Base-by-base conservation (phyloP, 2,797 vertebrate genomes). In the Paramormyrops hopkinsi region DNA sequence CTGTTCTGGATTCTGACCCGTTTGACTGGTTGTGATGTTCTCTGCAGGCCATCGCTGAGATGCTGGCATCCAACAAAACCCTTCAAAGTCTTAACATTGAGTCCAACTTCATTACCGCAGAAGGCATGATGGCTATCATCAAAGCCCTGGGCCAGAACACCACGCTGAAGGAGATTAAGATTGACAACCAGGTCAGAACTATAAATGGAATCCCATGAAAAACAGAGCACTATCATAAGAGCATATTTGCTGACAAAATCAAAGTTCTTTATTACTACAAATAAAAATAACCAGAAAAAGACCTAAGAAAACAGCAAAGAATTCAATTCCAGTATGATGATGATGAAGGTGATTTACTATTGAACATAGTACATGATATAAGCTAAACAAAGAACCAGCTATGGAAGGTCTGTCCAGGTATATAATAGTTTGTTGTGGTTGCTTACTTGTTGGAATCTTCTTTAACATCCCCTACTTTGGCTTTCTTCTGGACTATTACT, bases 31-130 rank as follows among this genome's bases (percentile, higher is more conserved):
- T 48, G 37, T n/a, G 5, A 8, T 73, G 46, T 53, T 86, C 62
- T 46, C 22, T 14, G 0, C 94, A 99, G 98, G 97, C 97, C 0
- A 95, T 98, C 90, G 98, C 98, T 0, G 97, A 97, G 94, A 99
- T 99, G 98, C 93, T 99, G 92, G 94, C 94, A 91, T 96, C 96
- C 90, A 99, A 99, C 94, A 97, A 94, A 89, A 96, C 95, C 89
- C 95, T 99, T 89, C 95, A 96, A 94, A 98, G 96, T 94, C 97
- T 99, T 93, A 99, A 99, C 91, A 96, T 99, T 0, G 98, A 99
- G 91, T 99, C 98, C 89, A 99, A 99, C 95, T 99, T 99, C 94
- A 99, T 99, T 93, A 98, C 97, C 56, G 94, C 96, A 0, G 92
- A 96, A 0, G 98, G 98, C 51, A 98, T 99, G 96, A 96, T 95